Conservation (phyloP, 2,797 vertebrate species). For the Sebastes ruberrimus region DNA sequence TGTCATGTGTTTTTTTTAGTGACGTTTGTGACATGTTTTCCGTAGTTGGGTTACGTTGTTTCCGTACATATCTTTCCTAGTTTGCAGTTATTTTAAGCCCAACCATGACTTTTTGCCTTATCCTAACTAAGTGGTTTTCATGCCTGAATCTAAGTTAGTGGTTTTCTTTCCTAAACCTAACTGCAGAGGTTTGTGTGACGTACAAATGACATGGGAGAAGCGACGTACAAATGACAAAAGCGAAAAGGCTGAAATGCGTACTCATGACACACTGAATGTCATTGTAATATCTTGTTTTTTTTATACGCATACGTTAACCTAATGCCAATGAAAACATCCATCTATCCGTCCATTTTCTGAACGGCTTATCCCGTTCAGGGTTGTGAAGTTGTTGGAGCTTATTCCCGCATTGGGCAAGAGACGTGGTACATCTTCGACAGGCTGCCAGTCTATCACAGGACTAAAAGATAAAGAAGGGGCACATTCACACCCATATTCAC, state of each 20-base stretch:
- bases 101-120: too few species aligned
- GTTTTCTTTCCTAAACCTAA: too few species aligned
- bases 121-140: too few species aligned
- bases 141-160: too few species aligned
- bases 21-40: too few species aligned
- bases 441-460: background rate
- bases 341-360: background rate
- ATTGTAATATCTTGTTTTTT: too few species aligned
- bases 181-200: rapidly evolving
- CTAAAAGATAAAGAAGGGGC: background rate
- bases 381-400: background rate
- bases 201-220: too few species aligned
- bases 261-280: too few species aligned
- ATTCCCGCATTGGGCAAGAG: background rate
- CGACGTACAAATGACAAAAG: rapidly evolving
- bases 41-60: too few species aligned
- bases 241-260: too few species aligned
- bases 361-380: background rate
- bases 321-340: background rate
- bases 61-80: rapidly evolving
- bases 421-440: background rate
- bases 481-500: background rate
- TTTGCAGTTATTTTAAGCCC: too few species aligned
- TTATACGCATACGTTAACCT: background rate
- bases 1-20: too few species aligned